These are phyloP conservation scores for Myotis pilosus DNA, from an alignment of 2,797 vertebrate genomes.

Conservation along the genomic window DNA sequence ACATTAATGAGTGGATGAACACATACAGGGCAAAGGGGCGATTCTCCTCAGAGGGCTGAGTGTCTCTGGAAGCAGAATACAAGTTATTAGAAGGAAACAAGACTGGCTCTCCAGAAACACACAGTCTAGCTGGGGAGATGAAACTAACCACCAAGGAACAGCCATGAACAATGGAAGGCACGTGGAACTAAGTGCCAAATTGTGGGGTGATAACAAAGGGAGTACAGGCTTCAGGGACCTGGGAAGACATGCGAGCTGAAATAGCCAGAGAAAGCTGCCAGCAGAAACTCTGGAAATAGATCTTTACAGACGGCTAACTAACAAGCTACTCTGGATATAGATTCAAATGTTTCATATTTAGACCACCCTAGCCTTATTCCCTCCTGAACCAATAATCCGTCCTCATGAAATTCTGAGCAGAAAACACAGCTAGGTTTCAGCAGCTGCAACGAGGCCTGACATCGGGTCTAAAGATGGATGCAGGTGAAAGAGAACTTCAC, in stretches of 20 bases:
- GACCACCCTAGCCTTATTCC: not conserved
- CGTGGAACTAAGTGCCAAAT: not conserved
- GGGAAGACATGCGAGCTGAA: not conserved
- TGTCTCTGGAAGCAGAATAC: not conserved
- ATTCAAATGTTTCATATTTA: not conserved
- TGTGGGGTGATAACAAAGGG: not conserved
- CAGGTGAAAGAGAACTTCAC: not conserved
- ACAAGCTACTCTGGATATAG: not conserved
- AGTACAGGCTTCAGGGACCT: not conserved
- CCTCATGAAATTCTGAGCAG: not conserved
- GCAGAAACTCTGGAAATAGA: not conserved
- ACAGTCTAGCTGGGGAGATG: not conserved
- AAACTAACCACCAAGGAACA: not conserved
- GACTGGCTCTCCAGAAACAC: not conserved
- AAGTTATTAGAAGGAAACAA: not conserved
- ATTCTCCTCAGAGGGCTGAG: not conserved
- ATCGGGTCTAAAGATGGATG: not conserved
- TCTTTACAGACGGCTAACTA: not conserved
- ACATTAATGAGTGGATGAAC: not conserved
- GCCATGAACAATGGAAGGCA: not conserved
- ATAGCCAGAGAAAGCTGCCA: not conserved
- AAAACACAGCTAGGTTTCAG: not conserved
- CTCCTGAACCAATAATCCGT: not conserved
- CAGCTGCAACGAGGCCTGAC: not conserved
- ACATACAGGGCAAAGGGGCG: not conserved